Evolutionary conservation across 2,113 vertebrate genomes (phyloP), one percentile per base, ranked within the genome.

Genomic region (Columbina picui): DNA sequence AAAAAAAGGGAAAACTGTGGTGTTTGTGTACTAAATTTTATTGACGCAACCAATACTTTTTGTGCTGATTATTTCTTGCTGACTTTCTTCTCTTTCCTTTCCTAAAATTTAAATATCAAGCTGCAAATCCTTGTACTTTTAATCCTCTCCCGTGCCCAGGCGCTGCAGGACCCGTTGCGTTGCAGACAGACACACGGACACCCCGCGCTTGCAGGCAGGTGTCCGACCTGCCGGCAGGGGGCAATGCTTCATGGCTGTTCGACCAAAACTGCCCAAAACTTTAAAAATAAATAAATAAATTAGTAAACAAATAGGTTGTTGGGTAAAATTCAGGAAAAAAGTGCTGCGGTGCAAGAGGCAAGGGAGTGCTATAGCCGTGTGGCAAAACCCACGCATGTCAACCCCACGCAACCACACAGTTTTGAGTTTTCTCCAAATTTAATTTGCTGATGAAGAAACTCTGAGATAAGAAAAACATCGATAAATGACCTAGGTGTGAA

Each of bases 231-330:
- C 95, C 94, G 89, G 94, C 81, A 96, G 96, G 55, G 93, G 96
- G 91, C 96, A 89, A 67, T 91, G 91, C 91, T 84, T 91, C 91
- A 93, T 94, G 91, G 50, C 43, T 78, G 0, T 96, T 93, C 57
- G 29, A 50, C 38, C 65, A 45, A 57, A 81, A 39, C 29, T 64
- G 6, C 15, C 3, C 6, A 30, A 69, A 90, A 30, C 25, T 13
- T 1, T 7, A 1, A 47, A 13, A 4, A 14, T 38, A 49, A 4
- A 14, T 38, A 49, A 22, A 47, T 12, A 43, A 22, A 25, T n/a
- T n/a, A n/a, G n/a, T 7, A 1, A 47, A 13, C 4, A 12, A 43
- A 49, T 8, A 41, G 18, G 1, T 5, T 9, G 50, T 2, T 1
- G n/a, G 8, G 1, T 23, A 22, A 61, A 12, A 2, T 38, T 25